Percentiles rank a stretch among this genome's conserved stretches.
Conservation (phyloP, 2,888 invertebrate species). For the Stenolophus ochropezus region DNA sequence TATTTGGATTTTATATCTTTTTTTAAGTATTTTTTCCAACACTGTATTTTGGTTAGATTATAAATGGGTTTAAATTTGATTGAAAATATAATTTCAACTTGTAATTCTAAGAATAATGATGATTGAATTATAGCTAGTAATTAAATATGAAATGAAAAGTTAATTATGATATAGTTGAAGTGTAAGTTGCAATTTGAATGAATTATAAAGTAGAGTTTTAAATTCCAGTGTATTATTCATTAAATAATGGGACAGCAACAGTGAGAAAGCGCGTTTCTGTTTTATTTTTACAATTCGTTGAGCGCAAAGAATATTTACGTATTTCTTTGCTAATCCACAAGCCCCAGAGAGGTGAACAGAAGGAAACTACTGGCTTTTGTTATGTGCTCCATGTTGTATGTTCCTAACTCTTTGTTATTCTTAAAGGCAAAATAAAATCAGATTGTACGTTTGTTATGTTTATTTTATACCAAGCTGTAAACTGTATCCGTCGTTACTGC, state of each 20-base stretch:
- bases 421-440: slow-evolving; percentile 30
- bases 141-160: neutral
- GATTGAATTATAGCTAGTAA: too few species aligned
- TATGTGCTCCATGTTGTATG: slow-evolving; percentile 4
- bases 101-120: too few species aligned
- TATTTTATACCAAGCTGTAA: neutral
- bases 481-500: neutral
- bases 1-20: too few species aligned
- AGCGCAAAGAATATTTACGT: slow-evolving; percentile 30
- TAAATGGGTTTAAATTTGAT: too few species aligned
- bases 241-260: neutral
- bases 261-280: neutral
- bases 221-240: slow-evolving; percentile 1
- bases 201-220: neutral
- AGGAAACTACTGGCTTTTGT: slow-evolving; percentile 16
- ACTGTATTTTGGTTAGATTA: too few species aligned
- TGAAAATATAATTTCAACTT: too few species aligned
- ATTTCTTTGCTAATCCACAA: slow-evolving; percentile 21
- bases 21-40: too few species aligned
- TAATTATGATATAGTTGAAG: neutral
- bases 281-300: slow-evolving; percentile 22
- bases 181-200: neutral
- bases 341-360: neutral
- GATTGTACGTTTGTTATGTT: slow-evolving; percentile 3
- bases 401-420: slow-evolving; percentile 10